Evolutionary conservation across 2,113 vertebrate genomes (phyloP).

Genomic region (Kobus ellipsiprymnus): DNA sequence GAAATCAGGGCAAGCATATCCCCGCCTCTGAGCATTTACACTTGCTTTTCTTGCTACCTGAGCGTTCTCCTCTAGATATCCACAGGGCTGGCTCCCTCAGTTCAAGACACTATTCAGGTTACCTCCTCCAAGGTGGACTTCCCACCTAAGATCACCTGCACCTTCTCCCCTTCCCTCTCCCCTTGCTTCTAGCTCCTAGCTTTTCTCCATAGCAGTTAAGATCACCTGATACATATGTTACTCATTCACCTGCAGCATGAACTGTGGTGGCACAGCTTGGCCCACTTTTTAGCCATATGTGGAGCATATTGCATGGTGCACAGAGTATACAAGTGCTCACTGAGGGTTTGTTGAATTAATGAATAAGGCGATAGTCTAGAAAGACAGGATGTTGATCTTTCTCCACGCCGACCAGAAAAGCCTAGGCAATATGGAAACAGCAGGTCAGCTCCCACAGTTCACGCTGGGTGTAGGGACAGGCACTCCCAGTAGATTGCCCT

Average conservation of each 20-base stretch:
- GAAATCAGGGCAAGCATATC: neutral
- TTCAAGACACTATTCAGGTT: neutral
- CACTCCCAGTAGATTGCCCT: neutral
- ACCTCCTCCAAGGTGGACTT: neutral
- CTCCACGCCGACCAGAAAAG: neutral
- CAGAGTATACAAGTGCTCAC: fast-evolving
- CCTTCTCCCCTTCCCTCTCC: neutral
- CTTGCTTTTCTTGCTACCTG: neutral
- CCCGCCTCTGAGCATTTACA: neutral
- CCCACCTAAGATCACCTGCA: neutral
- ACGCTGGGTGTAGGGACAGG: neutral
- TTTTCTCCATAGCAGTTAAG: neutral
- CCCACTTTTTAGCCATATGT: neutral
- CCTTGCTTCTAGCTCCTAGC: neutral
- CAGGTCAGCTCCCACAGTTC: neutral
- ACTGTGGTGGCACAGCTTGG: neutral
- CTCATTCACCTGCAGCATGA: neutral
- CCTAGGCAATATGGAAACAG: neutral
- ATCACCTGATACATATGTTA: neutral
- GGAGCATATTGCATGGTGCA: fast-evolving
- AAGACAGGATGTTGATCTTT: neutral
- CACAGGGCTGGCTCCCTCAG: neutral
- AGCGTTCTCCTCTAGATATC: neutral
- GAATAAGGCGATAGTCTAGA: neutral
- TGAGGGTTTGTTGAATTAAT: neutral